Base-by-base conservation (phyloP, 2,797 vertebrate species). In the Glyptemys insculpta region DNA sequence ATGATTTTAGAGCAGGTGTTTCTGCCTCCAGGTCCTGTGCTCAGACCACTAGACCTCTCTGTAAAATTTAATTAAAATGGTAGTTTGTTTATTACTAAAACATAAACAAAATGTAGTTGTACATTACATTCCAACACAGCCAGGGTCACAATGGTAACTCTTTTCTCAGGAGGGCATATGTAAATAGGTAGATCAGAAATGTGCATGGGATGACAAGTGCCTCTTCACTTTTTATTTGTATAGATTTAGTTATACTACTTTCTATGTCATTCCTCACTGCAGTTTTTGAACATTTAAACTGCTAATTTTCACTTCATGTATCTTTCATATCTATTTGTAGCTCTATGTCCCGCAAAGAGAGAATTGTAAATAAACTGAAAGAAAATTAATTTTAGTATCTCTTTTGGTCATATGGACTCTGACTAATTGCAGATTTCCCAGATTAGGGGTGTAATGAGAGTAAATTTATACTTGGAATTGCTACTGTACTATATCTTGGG, bases 201-300 rank as follows among this genome's bases (percentile, higher is more conserved):
- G 50, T 94, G 68, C 27, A 79, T 87, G n/a, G 29, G 87, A 91
- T 92, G 85, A 86, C 57, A 14, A 91, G 56, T 23, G 14, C 29
- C 8, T 50, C 4, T 53, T 76, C n/a, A 81, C 12, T 81, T 1
- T 88, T 31, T 87, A 47, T 91, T 93, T 57, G 11, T 29, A 29
- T 57, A 57, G 27, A 93, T 92, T 88, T 95, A 86, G 88, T 91
- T 91, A 16, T 80, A 29, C 72, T 94, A 85, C 83, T 92, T 91
- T 19, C 31, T 91, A 2, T 85, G n/a, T 95, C 88, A 79, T 25
- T 88, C 47, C 23, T 87, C 23, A 21, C 6, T 87, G 21, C 19
- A 82, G 47, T 94, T 92, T 79, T 86, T 49, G 56, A 29, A 57
- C 27, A 29, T 57, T 14, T 57, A 57, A 57, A 57, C 56, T 14